Evolutionary conservation across 2,797 vertebrate genomes (phyloP), one percentile per base, ranked within the genome.

Genomic region (Malurus splendens): DNA sequence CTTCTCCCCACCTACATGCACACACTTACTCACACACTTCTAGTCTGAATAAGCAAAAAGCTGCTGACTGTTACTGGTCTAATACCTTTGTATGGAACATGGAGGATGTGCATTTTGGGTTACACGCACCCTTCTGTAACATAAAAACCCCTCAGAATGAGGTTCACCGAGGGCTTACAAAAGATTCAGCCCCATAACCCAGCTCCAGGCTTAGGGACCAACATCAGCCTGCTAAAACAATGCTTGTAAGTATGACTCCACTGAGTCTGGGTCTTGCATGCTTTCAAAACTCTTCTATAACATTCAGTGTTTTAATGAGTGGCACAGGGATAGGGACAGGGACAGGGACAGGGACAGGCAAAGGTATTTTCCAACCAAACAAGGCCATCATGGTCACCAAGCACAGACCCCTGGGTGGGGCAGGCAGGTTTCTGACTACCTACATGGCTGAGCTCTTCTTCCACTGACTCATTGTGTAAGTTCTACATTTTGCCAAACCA

Each of bases 81-180:
- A 47, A 80, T 2, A 15, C 44, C 41, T 82, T 45, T 3, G 0
- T 0, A 0, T 5, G 28, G 41, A 82, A 64, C 5, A 36, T 1
- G 3, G 10, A 74, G 24, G 42, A 33, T 64, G 23, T 24, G 27
- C 3, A 1, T 71, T 71, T 71, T 14, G 28, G 18, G 20, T 77
- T 79, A 77, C 80, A 70, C 6, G 17, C 44, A 62, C 6, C 19
- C 18, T 50, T 68, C n/a, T 42, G 32, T 61, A 92, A 79, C 9
- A 33, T 33, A 33, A 33, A 55, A 57, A 38, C 7, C 12, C 15
- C 10, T 45, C 28, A 62, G 14, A 54, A 41, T 16, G 27, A 64
- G 18, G 27, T 10, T 85, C 8, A 38, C 17, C 5, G n/a, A 9
- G n/a, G 32, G 75, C 24, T 73, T 30, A 30, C 27, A 59, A 52